phyloP scores from a whole-genome alignment of 2,888 invertebrate species.

The Boloria selene region DNA sequence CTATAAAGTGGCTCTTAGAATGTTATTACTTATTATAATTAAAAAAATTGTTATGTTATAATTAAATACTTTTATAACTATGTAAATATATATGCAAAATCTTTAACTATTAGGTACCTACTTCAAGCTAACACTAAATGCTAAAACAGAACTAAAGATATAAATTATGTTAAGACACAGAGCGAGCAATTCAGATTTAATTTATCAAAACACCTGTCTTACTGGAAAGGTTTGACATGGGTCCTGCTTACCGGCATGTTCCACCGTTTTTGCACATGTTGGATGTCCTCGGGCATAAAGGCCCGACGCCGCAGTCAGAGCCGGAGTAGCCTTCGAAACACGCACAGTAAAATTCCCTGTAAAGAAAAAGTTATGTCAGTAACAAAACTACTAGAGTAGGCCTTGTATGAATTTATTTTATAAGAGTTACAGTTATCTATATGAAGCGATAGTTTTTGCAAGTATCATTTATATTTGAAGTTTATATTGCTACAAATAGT shows the following conservation, averaged over 20 bases:
- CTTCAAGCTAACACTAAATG: neutral
- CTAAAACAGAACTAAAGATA: constrained; percentile 1
- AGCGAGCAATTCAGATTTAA: constrained; percentile 12
- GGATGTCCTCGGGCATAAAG: constrained; percentile 84
- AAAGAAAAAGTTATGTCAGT: constrained; percentile 19
- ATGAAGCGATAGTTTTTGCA: too few relatives aligned
- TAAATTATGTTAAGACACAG: constrained; percentile 2
- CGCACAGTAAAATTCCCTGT: constrained; percentile 89
- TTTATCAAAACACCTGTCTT: constrained; percentile 27
- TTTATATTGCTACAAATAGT: too few relatives aligned
- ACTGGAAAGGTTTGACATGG: constrained; percentile 32
- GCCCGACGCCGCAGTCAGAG: constrained; percentile 89
- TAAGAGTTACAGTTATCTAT: neutral
- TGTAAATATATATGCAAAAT: too few relatives aligned
- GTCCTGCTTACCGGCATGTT: constrained; percentile 88
- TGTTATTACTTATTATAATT: too few relatives aligned
- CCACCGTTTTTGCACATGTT: constrained; percentile 91
- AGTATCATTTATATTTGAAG: too few relatives aligned
- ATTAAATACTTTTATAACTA: too few relatives aligned
- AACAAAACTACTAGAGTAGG: neutral
- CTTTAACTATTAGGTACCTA: constrained; percentile 2
- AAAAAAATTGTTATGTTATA: too few relatives aligned
- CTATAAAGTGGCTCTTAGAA: too few relatives aligned
- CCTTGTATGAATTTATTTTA: neutral
- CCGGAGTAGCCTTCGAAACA: constrained; percentile 93